These are phyloP conservation scores for Trachemys scripta DNA, from an alignment of 2,113 vertebrate species.

Conservation along the genomic window DNA sequence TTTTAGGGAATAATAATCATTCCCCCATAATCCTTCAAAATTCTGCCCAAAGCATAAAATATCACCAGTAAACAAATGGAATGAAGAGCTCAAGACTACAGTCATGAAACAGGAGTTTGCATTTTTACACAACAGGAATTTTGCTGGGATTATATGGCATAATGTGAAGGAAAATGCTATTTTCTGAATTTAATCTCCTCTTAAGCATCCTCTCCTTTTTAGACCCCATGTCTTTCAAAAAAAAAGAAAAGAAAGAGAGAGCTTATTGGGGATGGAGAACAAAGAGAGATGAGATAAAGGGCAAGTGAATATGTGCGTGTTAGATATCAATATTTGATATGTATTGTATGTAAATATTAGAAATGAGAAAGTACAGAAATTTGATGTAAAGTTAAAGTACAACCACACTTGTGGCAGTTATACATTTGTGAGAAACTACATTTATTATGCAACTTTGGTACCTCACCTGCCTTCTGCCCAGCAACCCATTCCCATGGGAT, in stretches of 20 bases:
- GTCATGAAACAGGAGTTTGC: background rate
- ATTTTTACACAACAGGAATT: background rate
- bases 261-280: no score
- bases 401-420: background rate
- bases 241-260: no score
- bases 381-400: background rate
- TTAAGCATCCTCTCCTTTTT: no score
- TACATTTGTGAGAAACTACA: background rate
- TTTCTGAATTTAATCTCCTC: background rate
- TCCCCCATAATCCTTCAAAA: background rate
- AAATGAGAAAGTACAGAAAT: background rate
- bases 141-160: background rate
- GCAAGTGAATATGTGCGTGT: background rate
- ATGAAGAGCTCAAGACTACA: background rate
- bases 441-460: background rate
- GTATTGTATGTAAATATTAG: background rate
- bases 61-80: background rate
- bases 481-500: background rate
- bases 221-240: no score
- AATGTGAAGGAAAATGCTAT: background rate
- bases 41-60: accelerated
- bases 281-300: background rate
- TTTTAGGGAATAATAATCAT: background rate
- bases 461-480: background rate
- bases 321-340: background rate